A percentile compares a stretch with the other conserved stretches of the same genome.
These are phyloP conservation scores for Cryptocheilus praepositus DNA, from an alignment of 2,888 invertebrate genomes.

Conservation along the genomic window DNA sequence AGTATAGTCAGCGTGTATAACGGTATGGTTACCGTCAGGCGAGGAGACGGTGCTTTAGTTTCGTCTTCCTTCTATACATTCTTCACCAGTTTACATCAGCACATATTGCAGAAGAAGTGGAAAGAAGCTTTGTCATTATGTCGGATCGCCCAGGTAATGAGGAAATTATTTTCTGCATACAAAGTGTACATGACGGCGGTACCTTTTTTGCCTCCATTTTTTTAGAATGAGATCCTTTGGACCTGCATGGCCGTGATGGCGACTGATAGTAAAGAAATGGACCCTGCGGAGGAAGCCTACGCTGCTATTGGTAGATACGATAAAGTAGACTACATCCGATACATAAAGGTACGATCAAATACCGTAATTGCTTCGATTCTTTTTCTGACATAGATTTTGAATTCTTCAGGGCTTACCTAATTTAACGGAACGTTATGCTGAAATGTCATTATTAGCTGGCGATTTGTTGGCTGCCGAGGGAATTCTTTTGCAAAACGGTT, in stretches of 20 bases:
- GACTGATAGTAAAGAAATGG: conserved; percentile 88
- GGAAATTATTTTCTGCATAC: background rate
- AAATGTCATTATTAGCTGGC: conserved; percentile 82
- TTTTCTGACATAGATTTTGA: too few species aligned
- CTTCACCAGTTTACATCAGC: conserved; percentile 78
- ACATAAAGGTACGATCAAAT: conserved; percentile 80
- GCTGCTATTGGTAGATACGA: conserved; percentile 91
- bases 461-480: conserved; percentile 84
- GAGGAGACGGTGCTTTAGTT: conserved; percentile 92
- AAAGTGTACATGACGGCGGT: background rate
- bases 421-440: conserved; percentile 80
- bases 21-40: conserved; percentile 88
- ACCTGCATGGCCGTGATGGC: conserved; percentile 95
- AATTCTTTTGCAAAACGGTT: conserved; percentile 81
- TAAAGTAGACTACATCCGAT: conserved; percentile 90
- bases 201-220: background rate
- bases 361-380: too few species aligned
- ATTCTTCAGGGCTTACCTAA: conserved; percentile 75
- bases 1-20: conserved; percentile 88
- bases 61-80: conserved; percentile 68
- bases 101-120: conserved; percentile 87
- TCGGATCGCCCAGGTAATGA: conserved; percentile 79
- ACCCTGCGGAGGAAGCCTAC: conserved; percentile 96
- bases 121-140: conserved; percentile 89
- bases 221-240: conserved; percentile 86